These are phyloP conservation scores for Apis mellifera DNA, from an alignment of 1,140 invertebrate genomes.

Conservation along the genomic window DNA sequence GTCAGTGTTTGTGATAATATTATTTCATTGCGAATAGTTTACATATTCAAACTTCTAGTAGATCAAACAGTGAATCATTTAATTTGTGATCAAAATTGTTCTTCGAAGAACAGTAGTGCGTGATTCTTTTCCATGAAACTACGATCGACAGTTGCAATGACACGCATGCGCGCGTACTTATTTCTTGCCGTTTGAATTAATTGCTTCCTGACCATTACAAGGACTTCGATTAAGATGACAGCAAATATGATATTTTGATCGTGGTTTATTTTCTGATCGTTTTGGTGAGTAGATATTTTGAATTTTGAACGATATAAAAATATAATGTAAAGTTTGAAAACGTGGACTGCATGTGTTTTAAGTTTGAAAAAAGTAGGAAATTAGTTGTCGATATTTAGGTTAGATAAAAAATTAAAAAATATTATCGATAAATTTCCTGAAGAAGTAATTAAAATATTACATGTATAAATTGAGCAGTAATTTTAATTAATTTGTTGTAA, in stretches of 20 bases:
- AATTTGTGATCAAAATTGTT: background rate
- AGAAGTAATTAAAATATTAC: no score
- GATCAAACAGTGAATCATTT: background rate
- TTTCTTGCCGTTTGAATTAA: slow-evolving; percentile 23
- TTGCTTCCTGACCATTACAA: background rate
- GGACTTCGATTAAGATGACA: slow-evolving; percentile 4
- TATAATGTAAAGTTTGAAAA: no score
- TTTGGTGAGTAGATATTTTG: slow-evolving; percentile 7
- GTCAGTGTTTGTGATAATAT: background rate
- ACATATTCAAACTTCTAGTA: background rate
- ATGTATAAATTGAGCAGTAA: no score
- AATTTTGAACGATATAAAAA: no score
- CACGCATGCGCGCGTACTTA: background rate
- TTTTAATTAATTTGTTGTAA: background rate
- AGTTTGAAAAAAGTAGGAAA: no score
- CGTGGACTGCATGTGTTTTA: no score
- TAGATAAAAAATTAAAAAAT: no score
- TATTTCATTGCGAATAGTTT: background rate
- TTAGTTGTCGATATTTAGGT: no score
- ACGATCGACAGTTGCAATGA: slow-evolving; percentile 1
- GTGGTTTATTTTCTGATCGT: background rate
- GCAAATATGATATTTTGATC: background rate
- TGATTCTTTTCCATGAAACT: slow-evolving; percentile 20
- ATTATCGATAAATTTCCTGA: no score
- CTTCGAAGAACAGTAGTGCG: background rate